Evolutionary conservation across 2,797 vertebrate genomes (phyloP), one percentile per base, ranked within the genome.

Genomic region (Trematomus bernacchii): DNA sequence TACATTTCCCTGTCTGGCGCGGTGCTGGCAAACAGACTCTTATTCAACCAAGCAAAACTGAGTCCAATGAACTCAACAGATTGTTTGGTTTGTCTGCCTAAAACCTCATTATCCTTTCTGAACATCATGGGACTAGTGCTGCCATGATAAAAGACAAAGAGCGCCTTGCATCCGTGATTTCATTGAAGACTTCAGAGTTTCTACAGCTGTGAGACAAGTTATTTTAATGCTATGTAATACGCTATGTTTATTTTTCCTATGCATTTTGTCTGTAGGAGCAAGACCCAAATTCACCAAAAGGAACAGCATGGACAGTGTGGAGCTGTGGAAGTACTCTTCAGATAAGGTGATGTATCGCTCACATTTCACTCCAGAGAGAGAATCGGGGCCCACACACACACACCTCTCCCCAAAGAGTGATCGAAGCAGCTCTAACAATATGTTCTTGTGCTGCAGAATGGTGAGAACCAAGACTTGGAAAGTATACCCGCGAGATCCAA

Each of bases 211-310:
- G 15, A 69, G 12, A 37, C 67, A 21, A 23, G 21, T 53, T 57
- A 18, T 71, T 42, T 60, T 18, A 44, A 70, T 30, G 44, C 52
- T 2, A 53, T 66, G 46, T 59, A 42, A 30, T 59, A 6, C 2
- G 3, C 14, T 27, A 37, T 37, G 33, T 15, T 43, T 3, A n/a
- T 52, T 3, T 37, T 12, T 30, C 23, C 78, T 30, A 54, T 30
- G 37, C 66, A 73, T 84, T 84, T 60, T 68, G 6, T 77, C 63
- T 87, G 16, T 85, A 99, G 98, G 98, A 57, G 98, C 98, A 73
- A 94, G 97, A 82, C 98, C 98, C 71, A 99, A 99, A 88, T 95
- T 96, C 89, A 94, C 91, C 8, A 97, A 97, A 83, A 94, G 95
- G 78, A 96, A 94, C 94, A 97, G 96, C 75, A 95, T 96, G 85